Evolutionary conservation across 2,113 vertebrate genomes (phyloP).

Genomic region (Coreoperca whiteheadi): DNA sequence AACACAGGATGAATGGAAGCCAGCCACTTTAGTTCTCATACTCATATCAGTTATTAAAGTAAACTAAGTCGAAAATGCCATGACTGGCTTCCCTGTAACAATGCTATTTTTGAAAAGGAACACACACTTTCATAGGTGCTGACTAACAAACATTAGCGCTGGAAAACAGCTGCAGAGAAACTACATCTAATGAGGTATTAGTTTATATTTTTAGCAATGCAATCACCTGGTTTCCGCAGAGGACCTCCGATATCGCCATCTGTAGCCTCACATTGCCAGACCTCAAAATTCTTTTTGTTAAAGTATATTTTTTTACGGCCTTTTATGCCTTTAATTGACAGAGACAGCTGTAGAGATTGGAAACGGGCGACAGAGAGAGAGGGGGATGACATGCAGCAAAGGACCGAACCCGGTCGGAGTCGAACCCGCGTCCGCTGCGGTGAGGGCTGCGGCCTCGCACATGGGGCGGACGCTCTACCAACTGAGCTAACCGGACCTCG

Average conservation of each 20-base stretch:
- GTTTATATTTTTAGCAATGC: not conserved
- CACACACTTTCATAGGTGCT: not conserved
- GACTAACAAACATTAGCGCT: not conserved
- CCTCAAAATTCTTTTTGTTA: not conserved
- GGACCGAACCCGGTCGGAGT: too few relatives aligned
- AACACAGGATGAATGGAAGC: not conserved
- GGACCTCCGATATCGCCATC: not conserved
- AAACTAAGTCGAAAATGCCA: not conserved
- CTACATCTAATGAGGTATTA: not conserved
- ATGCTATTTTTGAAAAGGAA: conserved; percentile 1
- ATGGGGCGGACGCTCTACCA: too few relatives aligned
- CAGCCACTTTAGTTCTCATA: not conserved
- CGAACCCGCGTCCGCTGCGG: too few relatives aligned
- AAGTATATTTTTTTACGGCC: too few relatives aligned
- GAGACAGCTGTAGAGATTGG: too few relatives aligned
- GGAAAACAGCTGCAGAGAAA: not conserved
- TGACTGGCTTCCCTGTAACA: not conserved
- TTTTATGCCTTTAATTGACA: too few relatives aligned
- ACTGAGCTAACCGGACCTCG: not conserved
- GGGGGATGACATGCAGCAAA: too few relatives aligned
- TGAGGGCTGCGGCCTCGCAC: too few relatives aligned
- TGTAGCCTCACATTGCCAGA: not conserved
- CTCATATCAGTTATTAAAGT: not conserved
- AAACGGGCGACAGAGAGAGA: too few relatives aligned
- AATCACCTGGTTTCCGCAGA: not conserved